Evolutionary conservation across 2,888 invertebrate species (phyloP), one percentile per base, ranked within the genome.

Genomic region (Sphaeridia pumilis): DNA sequence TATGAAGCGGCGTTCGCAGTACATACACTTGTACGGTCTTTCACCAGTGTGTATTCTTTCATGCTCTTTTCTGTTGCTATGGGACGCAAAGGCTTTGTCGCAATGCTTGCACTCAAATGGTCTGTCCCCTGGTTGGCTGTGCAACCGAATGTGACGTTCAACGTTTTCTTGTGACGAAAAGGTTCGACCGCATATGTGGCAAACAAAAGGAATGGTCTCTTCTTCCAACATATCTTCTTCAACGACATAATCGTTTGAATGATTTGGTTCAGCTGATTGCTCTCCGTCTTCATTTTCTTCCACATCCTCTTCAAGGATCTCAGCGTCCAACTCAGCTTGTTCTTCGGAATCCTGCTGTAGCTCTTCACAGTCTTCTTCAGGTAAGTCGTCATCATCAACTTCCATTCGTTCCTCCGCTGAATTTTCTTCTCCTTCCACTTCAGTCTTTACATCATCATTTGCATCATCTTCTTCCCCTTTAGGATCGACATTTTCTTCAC

Each of bases 1-100:
- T 31, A 61, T 59, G 25, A 64, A 64, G 7, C 56, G 55, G 25
- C 59, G 38, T n/a, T 49, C 49, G 27, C 64, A 64, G 42, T 57
- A 54, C 10, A 58, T 58, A 51, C 64, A 64, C 14, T 56, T 54
- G 45, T 64, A 64, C 4, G 61, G 61, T 25, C 58, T 56, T 38
- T 64, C 60, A 17, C 60, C 60, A 7, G 62, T 64, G 48, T 64
- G 64, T 42, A 59, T 64, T 34, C 64, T 34, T 50, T 63, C 63
- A 36, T 63, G 63, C 46, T 63, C 63, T 42, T 61, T 64, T 12
- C 60, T 56, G 57, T 64, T 61, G 43, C 61, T 61, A 38, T 61
- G 64, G 10, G 64, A 59, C n/a, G 59, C 59, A 51, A 64, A 64
- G 7, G 56, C 57, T 26, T 59, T 57, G 2, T 53, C 56, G 50